Evolutionary conservation across 2,113 vertebrate species (phyloP), one percentile per base, ranked within the genome.

Genomic region (Ophthalmolycus amberensis): DNA sequence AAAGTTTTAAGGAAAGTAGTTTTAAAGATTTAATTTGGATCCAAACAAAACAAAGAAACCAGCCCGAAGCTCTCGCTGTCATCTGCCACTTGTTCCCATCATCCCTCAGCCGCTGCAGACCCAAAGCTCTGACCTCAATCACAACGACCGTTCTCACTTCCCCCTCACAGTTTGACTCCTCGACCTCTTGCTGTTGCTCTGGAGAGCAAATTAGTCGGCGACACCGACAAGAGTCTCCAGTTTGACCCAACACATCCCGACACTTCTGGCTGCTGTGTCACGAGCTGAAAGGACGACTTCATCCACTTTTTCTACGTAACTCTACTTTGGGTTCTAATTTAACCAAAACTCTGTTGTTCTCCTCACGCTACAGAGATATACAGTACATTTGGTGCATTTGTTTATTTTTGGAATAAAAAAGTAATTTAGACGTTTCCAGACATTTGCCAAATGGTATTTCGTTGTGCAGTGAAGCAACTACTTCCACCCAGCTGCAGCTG

Each of bases 101-200:
- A 52, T 71, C 65, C 46, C 56, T 58, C 52, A 29, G 70, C 15
- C 25, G 54, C 67, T 7, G n/a, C 56, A 66, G 73, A 75, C 46
- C 82, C 59, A 67, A 78, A 59, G 18, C 56, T 71, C 58, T 78
- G 85, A 88, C 85, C 75, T 85, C 80, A 79, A 40, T 87, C 84
- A 79, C 78, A 22, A 83, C 44, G 12, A 50, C 25, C 18, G 9
- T 22, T 71, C 54, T 75, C 68, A 32, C 56, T 64, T 42, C 66
- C 40, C 38, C 8, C 9, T 87, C 78, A 74, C 77, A 66, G 77
- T 78, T 80, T 89, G 83, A 80, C 70, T 40, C 29, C 16, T n/a
- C 77, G 76, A 84, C 79, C 79, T 83, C 75, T 62, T 27, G 34
- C 59, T 11, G 25, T 76, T 75, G 58, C 58, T 46, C 73, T 72